Evolutionary conservation across 2,888 invertebrate species (phyloP), one percentile per base, ranked within the genome.

Genomic region (Plagodis dolabraria): DNA sequence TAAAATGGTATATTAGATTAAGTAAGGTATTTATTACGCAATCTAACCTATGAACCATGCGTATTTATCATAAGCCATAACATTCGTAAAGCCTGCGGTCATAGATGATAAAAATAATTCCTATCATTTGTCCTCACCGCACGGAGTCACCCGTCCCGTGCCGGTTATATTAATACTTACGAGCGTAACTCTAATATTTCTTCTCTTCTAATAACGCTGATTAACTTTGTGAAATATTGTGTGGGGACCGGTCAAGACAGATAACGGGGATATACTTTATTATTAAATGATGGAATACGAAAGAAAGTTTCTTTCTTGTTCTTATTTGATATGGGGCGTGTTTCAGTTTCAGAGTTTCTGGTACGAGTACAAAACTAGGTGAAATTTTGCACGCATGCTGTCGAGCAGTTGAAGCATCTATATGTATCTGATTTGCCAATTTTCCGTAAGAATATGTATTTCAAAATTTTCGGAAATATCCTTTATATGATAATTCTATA

Each of bases 211-310:
- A 52, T 52, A 56, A 49, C 61, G 44, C 36, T 44, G 57, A 57
- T 62, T 62, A 62, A 53, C 50, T 50, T 43, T 33, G 57, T 57
- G 61, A 62, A 42, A 62, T 54, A 62, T 62, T 11, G 57, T 44
- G 42, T 43, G 51, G 61, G 50, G 57, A 7, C 57, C 11, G 57
- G 34, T 9, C 57, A 42, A 8, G 36, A 36, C 12, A 51, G 61
- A 62, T 62, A 57, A 47, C 51, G 49, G 57, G 57, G 40, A 52
- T 51, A 43, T 11, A 12, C 33, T 47, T 40, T 12, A 11, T 47
- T 40, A 59, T 59, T 47, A 52, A 55, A 54, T 46, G 45, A n/a
- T 42, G 10, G 6, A 22, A 8, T 10, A 10, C 6, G 10, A 40
- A 40, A 40, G 40, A 10, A 36, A 36, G 8, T 36, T 7, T 36